A percentile compares a stretch with the other conserved stretches of the same genome.
Evolutionary conservation across 2,113 vertebrate species (phyloP).

Genomic region (Boleophthalmus pectinirostris): DNA sequence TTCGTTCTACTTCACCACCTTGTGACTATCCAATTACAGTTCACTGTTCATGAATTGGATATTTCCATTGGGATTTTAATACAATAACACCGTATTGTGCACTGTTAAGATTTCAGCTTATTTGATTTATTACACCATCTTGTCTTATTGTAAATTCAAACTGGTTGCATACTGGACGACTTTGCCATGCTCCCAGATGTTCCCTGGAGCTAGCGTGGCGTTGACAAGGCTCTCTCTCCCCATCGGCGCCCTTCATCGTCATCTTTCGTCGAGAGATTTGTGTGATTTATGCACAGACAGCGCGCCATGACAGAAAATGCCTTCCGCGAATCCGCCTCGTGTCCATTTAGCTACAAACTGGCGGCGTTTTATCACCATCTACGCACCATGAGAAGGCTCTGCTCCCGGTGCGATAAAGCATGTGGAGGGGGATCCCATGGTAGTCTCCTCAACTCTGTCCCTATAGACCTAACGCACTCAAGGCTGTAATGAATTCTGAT

Average conservation of each 20-base stretch:
- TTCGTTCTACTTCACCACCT: not conserved
- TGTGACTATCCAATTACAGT: not conserved
- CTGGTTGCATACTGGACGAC: not conserved
- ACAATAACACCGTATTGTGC: not conserved
- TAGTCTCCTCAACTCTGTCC: conserved; percentile 30
- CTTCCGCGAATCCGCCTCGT: conserved; percentile 8
- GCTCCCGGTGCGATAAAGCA: conserved; percentile 27
- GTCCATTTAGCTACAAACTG: conserved; percentile 5
- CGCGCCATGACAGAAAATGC: conserved; percentile 27
- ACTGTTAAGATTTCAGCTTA: not conserved
- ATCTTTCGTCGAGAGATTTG: conserved; percentile 13
- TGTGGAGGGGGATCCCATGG: conserved; percentile 23
- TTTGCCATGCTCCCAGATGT: not conserved
- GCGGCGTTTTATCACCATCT: conserved; percentile 21
- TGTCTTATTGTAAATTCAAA: not conserved
- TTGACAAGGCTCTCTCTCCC: conserved; percentile 7
- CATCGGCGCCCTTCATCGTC: not conserved
- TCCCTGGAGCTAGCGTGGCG: not conserved
- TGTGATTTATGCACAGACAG: conserved; percentile 25
- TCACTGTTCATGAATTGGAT: not conserved
- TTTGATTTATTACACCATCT: not conserved
- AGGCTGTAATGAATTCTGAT: conserved; percentile 37
- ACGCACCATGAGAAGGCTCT: conserved; percentile 20
- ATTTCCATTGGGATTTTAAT: not conserved
- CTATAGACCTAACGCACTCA: conserved; percentile 34